Conservation (phyloP, 2,888 invertebrate species). For the Agrotis ipsilon region DNA sequence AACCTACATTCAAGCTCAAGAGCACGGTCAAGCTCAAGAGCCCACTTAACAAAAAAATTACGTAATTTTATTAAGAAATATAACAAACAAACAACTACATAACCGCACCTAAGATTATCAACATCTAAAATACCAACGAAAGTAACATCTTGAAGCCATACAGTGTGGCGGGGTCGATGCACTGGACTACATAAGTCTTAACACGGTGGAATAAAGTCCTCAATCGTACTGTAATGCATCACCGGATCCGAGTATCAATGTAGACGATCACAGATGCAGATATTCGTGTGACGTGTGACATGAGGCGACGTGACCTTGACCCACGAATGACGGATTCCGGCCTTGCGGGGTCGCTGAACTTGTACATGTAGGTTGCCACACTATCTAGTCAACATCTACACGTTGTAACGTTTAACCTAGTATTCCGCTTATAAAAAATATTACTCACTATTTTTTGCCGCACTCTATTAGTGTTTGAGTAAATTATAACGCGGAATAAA, state of each 20-base stretch:
- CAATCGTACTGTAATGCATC: constrained; percentile 73
- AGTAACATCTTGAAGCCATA: constrained; percentile 84
- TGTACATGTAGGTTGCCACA: constrained; percentile 77
- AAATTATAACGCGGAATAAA: constrained; percentile 43
- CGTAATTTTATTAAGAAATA: constrained; percentile 58
- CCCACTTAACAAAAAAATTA: constrained; percentile 52
- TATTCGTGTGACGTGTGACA: constrained; percentile 84
- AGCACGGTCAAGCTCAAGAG: constrained; percentile 54
- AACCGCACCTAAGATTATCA: constrained; percentile 73
- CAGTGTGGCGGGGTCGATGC: constrained; percentile 84
- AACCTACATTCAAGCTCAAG: constrained; percentile 49
- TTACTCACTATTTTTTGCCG: constrained; percentile 44
- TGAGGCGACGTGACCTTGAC: constrained; percentile 87
- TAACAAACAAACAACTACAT: constrained; percentile 63
- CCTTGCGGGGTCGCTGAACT: constrained; percentile 88
- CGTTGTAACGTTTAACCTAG: constrained; percentile 67
- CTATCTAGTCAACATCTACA: constrained; percentile 78
- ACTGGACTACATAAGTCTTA: constrained; percentile 82
- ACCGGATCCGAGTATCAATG: constrained; percentile 78
- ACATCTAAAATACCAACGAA: constrained; percentile 83
- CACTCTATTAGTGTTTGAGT: constrained; percentile 44
- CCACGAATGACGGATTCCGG: constrained; percentile 88
- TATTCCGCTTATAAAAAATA: constrained; percentile 60
- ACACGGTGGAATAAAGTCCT: constrained; percentile 76
- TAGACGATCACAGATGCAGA: constrained; percentile 89